Base-by-base conservation (phyloP, 2,797 vertebrate genomes). In the Falco novaeseelandiae region DNA sequence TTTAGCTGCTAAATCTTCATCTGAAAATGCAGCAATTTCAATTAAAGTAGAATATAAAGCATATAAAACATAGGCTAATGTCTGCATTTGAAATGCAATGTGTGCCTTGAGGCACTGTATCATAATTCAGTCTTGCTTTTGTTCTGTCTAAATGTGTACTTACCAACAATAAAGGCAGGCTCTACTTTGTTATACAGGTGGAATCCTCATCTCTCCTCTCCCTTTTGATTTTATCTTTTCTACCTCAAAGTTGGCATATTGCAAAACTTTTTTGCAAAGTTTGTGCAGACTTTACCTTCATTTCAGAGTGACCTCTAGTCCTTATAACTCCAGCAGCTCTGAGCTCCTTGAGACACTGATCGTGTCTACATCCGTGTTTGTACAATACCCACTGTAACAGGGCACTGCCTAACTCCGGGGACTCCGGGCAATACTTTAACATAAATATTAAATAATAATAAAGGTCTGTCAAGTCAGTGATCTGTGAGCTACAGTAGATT, bases 401-500 rank as follows among this genome's bases (percentile, higher is more conserved):
- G 83, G 77, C 85, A 92, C 6, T 88, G 92, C 32, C 86, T 82
- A 62, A 87, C 90, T 46, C 86, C 93, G 48, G 85, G 91, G 88
- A 92, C 83, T 80, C 66, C 90, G 77, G 77, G 80, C 86, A 96
- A 93, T 87, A 94, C 27, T 84, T 52, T 94, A 94, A 89, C 80
- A 94, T 80, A 94, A 95, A 96, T 96, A 95, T 96, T 90, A 97
- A 96, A 95, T 94, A 97, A 95, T 89, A 94, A 95, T 94, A 83
- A 91, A 93, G 73, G 73, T 95, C 94, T 96, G 83, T 96, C 92
- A 97, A 96, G 65, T 86, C 94, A 92, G 88, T 82, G 94, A 96
- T 94, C 93, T 96, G 94, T 95, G 88, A 97, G 94, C 74, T 82
- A 72, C 12, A 85, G 69, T 63, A 71, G 57, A 57, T 78, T 91